Conservation (phyloP, 2,113 vertebrate genomes). For the Cyprinodon tularosa region DNA sequence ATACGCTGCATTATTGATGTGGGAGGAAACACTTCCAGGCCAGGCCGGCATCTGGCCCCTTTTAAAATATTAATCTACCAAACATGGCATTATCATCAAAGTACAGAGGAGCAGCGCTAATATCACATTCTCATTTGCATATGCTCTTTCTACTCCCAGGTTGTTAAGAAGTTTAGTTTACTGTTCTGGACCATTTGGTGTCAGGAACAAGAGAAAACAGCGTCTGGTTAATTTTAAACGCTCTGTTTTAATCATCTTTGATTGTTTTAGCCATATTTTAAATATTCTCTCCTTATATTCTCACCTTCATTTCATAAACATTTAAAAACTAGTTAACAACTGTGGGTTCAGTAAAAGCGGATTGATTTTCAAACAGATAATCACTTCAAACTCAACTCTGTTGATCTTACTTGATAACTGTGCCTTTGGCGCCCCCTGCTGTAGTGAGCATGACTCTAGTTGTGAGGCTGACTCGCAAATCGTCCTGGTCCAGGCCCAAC, state of each 20-base stretch:
- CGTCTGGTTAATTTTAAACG: neutral
- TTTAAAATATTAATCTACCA: slow-evolving; percentile 78
- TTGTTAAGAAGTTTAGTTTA: neutral
- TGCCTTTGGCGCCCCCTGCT: slow-evolving; percentile 98
- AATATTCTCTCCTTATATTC: neutral
- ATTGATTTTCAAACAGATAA: neutral
- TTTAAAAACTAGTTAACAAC: neutral
- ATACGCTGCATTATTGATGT: slow-evolving; percentile 77
- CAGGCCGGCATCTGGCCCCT: slow-evolving; percentile 78
- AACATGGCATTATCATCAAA: slow-evolving; percentile 54
- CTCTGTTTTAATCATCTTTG: slow-evolving; percentile 29
- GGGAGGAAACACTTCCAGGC: slow-evolving; percentile 77
- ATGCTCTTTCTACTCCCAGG: neutral
- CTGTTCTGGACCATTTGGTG: slow-evolving; percentile 1
- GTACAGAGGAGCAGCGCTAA: slow-evolving; percentile 22
- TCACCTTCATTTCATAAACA: too few relatives aligned
- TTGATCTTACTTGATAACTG: slow-evolving; percentile 94
- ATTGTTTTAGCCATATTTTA: slow-evolving; percentile 26
- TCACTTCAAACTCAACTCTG: neutral
- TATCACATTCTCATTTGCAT: slow-evolving; percentile 7
- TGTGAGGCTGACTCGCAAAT: slow-evolving; percentile 92
- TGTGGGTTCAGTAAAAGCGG: neutral
- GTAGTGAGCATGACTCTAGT: slow-evolving; percentile 97
- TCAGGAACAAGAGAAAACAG: slow-evolving; percentile 21
- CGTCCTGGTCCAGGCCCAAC: slow-evolving; percentile 91